Evolutionary conservation across 2,888 invertebrate genomes (phyloP), one percentile per base, ranked within the genome.

Genomic region (Gerris lacustris): DNA sequence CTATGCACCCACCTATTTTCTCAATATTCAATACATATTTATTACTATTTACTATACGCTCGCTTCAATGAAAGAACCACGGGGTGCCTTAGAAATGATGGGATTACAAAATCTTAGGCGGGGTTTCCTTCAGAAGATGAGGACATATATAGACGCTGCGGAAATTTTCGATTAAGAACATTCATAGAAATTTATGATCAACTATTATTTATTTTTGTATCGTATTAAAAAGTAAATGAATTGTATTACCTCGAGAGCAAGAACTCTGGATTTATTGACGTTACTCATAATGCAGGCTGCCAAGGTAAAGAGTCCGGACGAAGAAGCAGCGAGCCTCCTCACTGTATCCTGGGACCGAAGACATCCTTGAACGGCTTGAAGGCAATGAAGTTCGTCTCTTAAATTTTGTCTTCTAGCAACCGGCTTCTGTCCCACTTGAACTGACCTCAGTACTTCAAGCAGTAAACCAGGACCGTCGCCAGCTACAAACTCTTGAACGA

Each of bases 401-500:
- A 94, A 84, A 0, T 91, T 90, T 73, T 91, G 79, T 92, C 92
- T 69, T 89, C 89, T 31, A 93, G 93, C 72, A 92, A 88, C 69
- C 67, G 68, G 67, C 63, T 66, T 44, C 78, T 93, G 92, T 69
- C 89, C 89, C 73, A 91, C 82, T 79, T 95, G 95, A 68, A 95
- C 90, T 69, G 91, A 89, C 71, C 93, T 87, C 73, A 96, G 83
- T 1, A 95, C 87, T 80, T 94, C 94, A 77, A 96, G 81, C 9
- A 96, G 84, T 67, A 94, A 82, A 6, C 89, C 87, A 4, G 95
- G 88, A 7, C 96, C 96, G 81, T 94, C 94, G 71, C 92, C 89
- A 69, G 90, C 88, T 0, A 93, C 87, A 80, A 96, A 95, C 81
- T 96, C 96, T 81, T 94, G 93, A 7, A 96, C 89, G 80, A 96